These are phyloP conservation scores for Myotis davidii DNA, from an alignment of 2,113 vertebrate species.

Conservation along the genomic window DNA sequence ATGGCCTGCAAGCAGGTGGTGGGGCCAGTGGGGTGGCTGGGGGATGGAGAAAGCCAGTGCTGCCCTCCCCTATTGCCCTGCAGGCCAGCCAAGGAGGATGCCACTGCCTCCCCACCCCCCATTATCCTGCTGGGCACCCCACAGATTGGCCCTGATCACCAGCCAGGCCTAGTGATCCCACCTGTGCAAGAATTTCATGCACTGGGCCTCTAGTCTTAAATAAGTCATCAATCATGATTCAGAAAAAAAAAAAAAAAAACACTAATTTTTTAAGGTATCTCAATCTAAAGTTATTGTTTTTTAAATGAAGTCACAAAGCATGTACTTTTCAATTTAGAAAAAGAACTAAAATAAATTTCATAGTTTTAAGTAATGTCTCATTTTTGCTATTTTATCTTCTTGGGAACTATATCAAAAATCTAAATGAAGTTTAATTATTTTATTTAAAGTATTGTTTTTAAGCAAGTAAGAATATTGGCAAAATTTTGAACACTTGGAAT, in stretches of 20 bases:
- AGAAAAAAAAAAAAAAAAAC: background rate
- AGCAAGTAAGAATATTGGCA: background rate
- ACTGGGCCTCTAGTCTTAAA: background rate
- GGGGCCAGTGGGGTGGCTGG: too few species aligned
- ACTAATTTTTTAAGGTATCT: background rate
- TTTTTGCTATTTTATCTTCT: conserved; percentile 15
- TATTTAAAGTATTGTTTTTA: conserved; percentile 12
- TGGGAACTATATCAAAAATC: background rate
- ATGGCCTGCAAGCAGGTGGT: too few species aligned
- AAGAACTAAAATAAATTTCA: background rate
- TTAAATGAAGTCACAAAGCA: background rate
- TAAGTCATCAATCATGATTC: background rate
- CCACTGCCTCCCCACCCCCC: too few species aligned
- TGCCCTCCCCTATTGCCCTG: too few species aligned
- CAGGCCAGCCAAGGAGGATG: too few species aligned
- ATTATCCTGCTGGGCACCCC: too few species aligned
- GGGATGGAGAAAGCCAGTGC: too few species aligned
- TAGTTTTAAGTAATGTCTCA: background rate
- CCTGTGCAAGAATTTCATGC: too few species aligned
- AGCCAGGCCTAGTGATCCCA: too few species aligned
- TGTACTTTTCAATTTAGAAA: background rate
- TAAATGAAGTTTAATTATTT: background rate
- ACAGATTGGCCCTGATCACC: too few species aligned
- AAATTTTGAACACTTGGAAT: background rate
- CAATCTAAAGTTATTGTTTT: background rate